A percentile compares a stretch with the other conserved stretches of the same genome.
Evolutionary conservation across 1,140 invertebrate genomes (phyloP).

Genomic region (Camponotus vicinus): DNA sequence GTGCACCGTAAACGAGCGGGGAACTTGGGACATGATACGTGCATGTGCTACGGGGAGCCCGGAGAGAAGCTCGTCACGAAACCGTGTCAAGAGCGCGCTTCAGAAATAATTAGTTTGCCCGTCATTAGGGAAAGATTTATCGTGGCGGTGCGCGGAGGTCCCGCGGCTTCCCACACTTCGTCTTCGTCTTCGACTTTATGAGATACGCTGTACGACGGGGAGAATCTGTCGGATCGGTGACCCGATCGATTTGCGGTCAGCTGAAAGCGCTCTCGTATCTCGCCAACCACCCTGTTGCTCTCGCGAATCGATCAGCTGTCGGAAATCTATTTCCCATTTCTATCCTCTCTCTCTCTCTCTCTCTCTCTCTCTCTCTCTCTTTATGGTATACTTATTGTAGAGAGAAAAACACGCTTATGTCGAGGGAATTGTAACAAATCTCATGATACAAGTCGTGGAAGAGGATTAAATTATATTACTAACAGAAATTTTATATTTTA

Average conservation of each 20-base stretch:
- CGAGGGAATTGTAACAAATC: conserved; percentile 9
- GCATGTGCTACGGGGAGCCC: neutral
- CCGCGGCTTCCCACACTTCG: conserved; percentile 5
- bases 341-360: neutral
- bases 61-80: conserved; percentile 31
- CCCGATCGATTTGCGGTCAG: conserved; percentile 53
- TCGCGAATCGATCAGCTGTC: conserved; percentile 37
- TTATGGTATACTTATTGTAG: neutral
- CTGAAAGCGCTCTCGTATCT: conserved; percentile 23
- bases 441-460: neutral
- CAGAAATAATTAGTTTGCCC: conserved; percentile 69
- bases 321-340: conserved; percentile 2
- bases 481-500: too few relatives aligned
- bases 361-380: neutral
- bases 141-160: conserved; percentile 7
- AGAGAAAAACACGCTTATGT: conserved; percentile 6
- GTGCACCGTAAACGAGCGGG: conserved; percentile 51
- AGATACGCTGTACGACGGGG: conserved; percentile 11
- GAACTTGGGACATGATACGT: conserved; percentile 41
- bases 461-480: conserved; percentile 16
- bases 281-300: conserved; percentile 22
- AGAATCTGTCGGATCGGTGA: conserved; percentile 25
- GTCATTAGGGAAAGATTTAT: conserved; percentile 72
- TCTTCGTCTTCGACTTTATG: conserved; percentile 33
- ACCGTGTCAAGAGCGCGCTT: conserved; percentile 58